These are phyloP conservation scores for Lepas anatifera DNA, from an alignment of 2,888 invertebrate species.

Conservation along the genomic window DNA sequence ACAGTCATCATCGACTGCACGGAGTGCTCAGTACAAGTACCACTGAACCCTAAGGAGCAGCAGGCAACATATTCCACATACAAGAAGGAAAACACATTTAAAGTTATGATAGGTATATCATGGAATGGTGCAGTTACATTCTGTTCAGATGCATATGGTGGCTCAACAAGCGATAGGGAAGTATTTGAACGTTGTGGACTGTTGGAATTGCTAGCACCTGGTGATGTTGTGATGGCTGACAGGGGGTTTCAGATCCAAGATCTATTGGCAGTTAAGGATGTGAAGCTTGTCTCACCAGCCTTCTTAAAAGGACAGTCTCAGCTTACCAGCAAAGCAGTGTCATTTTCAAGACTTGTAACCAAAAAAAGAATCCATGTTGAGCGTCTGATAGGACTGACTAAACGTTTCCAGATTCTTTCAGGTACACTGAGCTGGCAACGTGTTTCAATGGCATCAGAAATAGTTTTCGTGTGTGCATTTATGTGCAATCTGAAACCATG, in stretches of 20 bases:
- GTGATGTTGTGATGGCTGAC: background rate
- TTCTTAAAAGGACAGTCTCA: too few species aligned
- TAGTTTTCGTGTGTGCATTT: too few species aligned
- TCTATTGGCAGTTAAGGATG: background rate
- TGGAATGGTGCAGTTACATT: background rate
- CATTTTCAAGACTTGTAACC: too few species aligned
- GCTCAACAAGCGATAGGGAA: background rate
- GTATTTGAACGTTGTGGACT: background rate
- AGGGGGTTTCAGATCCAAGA: background rate
- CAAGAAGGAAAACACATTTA: background rate
- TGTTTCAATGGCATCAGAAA: too few species aligned
- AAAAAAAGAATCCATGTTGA: too few species aligned
- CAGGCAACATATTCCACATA: background rate
- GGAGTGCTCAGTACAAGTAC: background rate
- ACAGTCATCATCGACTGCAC: too few species aligned
- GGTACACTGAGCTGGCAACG: too few species aligned
- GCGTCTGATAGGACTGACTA: too few species aligned
- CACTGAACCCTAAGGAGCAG: background rate
- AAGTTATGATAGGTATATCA: background rate
- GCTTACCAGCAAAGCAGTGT: too few species aligned
- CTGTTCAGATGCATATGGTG: background rate
- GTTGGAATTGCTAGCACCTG: background rate
- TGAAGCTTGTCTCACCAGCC: too few species aligned
- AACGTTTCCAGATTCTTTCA: too few species aligned
- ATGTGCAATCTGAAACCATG: too few species aligned